Conservation (phyloP, 1,140 invertebrate genomes). For the Heliothis virescens region DNA sequence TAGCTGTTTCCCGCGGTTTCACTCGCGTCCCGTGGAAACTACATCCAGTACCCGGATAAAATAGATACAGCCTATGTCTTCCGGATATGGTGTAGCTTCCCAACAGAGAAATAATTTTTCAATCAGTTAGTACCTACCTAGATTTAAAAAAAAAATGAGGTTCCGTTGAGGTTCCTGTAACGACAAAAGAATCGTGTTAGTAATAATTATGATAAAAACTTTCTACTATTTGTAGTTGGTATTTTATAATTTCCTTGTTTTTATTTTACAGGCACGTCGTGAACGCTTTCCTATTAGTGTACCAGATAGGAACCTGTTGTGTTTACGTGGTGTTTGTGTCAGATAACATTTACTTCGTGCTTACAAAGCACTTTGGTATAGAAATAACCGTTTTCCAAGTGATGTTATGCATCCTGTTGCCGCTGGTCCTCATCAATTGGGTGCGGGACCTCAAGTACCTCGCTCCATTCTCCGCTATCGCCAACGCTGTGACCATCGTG, state of each 20-base stretch:
- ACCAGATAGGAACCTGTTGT: constrained; percentile 95
- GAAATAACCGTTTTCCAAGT: constrained; percentile 82
- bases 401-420: constrained; percentile 88
- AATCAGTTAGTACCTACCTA: no score
- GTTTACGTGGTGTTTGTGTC: constrained; percentile 95
- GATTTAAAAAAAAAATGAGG: no score
- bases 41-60: no score
- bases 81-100: no score
- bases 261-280: constrained; percentile 87
- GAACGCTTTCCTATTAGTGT: constrained; percentile 91
- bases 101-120: no score
- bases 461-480: constrained; percentile 91
- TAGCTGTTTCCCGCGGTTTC: no score
- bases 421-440: constrained; percentile 90
- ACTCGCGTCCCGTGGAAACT: no score
- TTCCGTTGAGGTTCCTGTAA: no score
- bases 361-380: constrained; percentile 81
- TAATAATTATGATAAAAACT: no score
- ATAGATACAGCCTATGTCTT: no score
- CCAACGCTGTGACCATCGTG: constrained; percentile 89
- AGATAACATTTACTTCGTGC: constrained; percentile 89
- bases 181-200: no score
- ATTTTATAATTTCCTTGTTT: background rate
- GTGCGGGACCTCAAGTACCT: constrained; percentile 91
- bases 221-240: no score